Percentiles rank a stretch among this genome's conserved stretches.
Evolutionary conservation across 2,113 vertebrate species (phyloP).

Genomic region (Saccopteryx leptura): DNA sequence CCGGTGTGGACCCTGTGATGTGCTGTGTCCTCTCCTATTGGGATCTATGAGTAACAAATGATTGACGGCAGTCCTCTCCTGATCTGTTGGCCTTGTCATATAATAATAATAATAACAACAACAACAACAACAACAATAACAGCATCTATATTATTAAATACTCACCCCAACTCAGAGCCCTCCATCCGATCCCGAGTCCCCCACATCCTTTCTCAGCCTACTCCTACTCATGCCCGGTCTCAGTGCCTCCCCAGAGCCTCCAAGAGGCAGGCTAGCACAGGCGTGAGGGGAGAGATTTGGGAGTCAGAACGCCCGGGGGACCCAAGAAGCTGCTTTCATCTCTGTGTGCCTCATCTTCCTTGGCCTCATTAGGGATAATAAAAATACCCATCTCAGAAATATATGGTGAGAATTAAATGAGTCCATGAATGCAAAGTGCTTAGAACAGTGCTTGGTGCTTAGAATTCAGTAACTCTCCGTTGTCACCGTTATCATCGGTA

Average conservation of each 20-base stretch:
- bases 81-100: background rate
- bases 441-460: background rate
- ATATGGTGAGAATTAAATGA: background rate
- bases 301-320: background rate
- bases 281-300: rapidly evolving
- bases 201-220: background rate
- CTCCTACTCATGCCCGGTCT: rapidly evolving
- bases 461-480: conserved; percentile 10
- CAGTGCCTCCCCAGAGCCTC: background rate
- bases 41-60: background rate
- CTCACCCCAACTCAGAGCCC: background rate
- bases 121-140: too few species aligned
- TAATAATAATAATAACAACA: background rate
- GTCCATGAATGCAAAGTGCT: conserved; percentile 11
- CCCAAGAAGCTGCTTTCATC: background rate
- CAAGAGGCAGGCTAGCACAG: background rate
- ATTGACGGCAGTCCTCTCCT: background rate
- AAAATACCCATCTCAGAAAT: background rate
- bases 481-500: background rate
- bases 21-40: background rate
- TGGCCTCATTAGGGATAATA: background rate
- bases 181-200: background rate
- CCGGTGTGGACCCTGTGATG: rapidly evolving
- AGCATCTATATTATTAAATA: background rate
- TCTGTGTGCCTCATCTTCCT: background rate